A percentile compares a stretch with the other conserved stretches of the same genome.
Conservation (phyloP, 2,797 vertebrate genomes). For the Okamejei kenojei region DNA sequence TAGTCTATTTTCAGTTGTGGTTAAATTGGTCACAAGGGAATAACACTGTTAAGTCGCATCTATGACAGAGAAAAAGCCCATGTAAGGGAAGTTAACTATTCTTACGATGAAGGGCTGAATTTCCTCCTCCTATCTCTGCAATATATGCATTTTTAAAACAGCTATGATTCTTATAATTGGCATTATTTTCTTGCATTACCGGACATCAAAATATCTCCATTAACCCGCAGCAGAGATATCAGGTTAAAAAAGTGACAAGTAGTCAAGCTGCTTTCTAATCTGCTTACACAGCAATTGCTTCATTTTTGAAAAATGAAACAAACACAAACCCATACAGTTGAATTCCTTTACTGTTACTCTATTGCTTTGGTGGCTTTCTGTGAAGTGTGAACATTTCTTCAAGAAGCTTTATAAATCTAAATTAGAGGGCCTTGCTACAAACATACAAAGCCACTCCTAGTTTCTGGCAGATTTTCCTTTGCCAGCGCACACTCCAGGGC, state of each 20-base stretch:
- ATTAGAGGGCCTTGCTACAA: background rate
- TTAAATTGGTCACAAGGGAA: background rate
- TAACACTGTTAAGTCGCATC: background rate
- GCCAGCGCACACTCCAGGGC: background rate
- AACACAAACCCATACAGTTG: background rate
- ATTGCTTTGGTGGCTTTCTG: background rate
- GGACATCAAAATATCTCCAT: background rate
- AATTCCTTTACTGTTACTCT: background rate
- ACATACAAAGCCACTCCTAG: background rate
- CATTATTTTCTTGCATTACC: background rate
- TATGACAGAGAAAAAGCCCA: background rate
- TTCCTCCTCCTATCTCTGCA: background rate
- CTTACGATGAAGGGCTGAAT: background rate
- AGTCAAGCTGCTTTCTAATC: background rate
- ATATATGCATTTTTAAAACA: no score
- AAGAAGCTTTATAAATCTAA: conserved; percentile 15
- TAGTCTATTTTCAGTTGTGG: background rate
- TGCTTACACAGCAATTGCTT: background rate
- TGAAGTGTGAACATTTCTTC: background rate
- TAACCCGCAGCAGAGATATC: background rate
- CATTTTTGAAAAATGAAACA: background rate
- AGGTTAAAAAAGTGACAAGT: background rate
- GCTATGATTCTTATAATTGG: background rate
- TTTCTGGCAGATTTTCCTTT: background rate
- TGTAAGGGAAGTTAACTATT: background rate